Percentiles rank a stretch among this genome's conserved stretches.
Conservation (phyloP, 2,797 vertebrate species). For the Dermochelys coriacea region DNA sequence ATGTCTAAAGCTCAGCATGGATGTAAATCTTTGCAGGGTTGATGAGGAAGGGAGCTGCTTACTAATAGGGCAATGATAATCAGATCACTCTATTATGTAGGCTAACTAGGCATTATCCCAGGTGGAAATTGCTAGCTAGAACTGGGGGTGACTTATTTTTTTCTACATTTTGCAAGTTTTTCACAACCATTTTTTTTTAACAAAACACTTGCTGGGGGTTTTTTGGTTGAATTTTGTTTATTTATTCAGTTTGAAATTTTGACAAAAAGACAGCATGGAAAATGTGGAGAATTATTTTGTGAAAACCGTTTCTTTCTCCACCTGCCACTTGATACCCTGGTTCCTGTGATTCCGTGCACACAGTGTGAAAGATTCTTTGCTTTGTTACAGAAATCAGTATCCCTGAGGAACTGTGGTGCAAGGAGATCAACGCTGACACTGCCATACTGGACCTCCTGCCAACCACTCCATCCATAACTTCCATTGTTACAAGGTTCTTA, state of each 20-base stretch:
- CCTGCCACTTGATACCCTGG: not conserved
- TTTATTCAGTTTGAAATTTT: not conserved
- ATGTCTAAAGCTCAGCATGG: not conserved
- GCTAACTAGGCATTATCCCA: no score
- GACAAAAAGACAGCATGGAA: not conserved
- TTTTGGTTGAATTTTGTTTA: not conserved
- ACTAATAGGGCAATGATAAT: not conserved
- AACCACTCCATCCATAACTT: not conserved
- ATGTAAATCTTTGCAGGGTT: not conserved
- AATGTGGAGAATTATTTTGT: not conserved
- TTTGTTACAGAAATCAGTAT: not conserved
- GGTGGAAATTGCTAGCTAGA: not conserved
- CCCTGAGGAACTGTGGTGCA: not conserved
- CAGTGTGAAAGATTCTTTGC: not conserved
- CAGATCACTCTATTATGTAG: not conserved
- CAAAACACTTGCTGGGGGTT: not conserved
- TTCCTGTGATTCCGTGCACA: not conserved
- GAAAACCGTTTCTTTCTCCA: not conserved
- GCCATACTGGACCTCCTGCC: conserved; percentile 49
- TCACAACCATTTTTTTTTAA: not conserved
- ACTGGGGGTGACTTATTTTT: not conserved
- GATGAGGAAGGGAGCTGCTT: not conserved
- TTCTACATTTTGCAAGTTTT: not conserved
- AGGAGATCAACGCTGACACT: not conserved
- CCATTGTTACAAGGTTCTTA: conserved; percentile 28